Evolutionary conservation across 2,888 invertebrate genomes (phyloP).

Genomic region (Mimachlamys varia): DNA sequence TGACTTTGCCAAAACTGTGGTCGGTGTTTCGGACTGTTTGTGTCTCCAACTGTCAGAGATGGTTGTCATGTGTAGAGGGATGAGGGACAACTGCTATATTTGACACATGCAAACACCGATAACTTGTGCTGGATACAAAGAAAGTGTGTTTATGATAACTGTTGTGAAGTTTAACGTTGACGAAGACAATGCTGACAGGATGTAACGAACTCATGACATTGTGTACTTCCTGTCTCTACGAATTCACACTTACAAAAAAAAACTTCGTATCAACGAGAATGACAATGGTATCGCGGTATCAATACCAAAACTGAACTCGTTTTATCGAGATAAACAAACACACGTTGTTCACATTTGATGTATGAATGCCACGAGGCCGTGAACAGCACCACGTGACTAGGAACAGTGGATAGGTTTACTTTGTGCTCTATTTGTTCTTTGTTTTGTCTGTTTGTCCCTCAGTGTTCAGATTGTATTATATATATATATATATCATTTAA

Average conservation of each 20-base stretch:
- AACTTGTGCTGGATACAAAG: neutral
- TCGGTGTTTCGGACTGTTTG: no score
- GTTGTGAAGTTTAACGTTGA: neutral
- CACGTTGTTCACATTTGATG: neutral
- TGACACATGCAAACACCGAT: neutral
- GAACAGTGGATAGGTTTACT: neutral
- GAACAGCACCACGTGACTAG: neutral
- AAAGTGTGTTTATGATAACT: neutral
- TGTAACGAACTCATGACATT: neutral
- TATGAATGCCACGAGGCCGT: neutral
- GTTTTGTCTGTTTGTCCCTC: conserved; percentile 12
- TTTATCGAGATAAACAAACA: neutral
- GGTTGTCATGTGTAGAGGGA: neutral
- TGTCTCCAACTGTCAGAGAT: no score
- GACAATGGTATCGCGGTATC: neutral
- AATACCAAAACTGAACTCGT: neutral
- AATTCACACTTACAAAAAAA: neutral
- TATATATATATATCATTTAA: neutral
- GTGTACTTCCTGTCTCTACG: neutral
- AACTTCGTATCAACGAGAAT: neutral
- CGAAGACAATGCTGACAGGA: neutral
- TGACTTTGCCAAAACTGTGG: no score
- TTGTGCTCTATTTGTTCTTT: neutral
- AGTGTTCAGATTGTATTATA: neutral
- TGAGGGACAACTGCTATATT: neutral